Percentiles rank a stretch among this genome's conserved stretches.
Evolutionary conservation across 2,888 invertebrate genomes (phyloP).

Genomic region (Hofmannophila pseudospretella): DNA sequence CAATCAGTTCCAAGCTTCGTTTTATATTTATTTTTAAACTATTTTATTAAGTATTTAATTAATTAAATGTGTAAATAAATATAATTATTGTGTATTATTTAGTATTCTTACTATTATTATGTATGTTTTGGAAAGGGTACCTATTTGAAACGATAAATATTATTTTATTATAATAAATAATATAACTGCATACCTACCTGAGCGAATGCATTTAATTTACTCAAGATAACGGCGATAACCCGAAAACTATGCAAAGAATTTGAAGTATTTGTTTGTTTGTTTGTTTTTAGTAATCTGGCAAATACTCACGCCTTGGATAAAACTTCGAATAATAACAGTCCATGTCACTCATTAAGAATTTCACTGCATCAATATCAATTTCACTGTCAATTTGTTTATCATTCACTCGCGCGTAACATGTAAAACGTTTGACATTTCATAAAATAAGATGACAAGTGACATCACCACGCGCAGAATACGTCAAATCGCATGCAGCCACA

Average conservation of each 20-base stretch:
- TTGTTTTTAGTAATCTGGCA: slow-evolving; percentile 56
- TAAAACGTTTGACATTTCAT: slow-evolving; percentile 75
- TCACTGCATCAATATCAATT: slow-evolving; percentile 64
- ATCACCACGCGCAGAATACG: slow-evolving; percentile 76
- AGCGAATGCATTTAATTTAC: no score
- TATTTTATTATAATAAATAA: no score
- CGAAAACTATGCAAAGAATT: slow-evolving; percentile 33
- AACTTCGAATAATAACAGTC: slow-evolving; percentile 78
- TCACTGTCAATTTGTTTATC: slow-evolving; percentile 71
- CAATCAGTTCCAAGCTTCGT: no score
- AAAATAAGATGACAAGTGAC: slow-evolving; percentile 75
- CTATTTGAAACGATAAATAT: no score
- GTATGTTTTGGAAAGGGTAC: no score
- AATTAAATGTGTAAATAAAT: no score
- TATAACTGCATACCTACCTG: no score
- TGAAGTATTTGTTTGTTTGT: slow-evolving; percentile 67
- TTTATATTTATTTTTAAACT: no score
- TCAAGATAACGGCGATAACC: slow-evolving; percentile 1
- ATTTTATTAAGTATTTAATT: no score
- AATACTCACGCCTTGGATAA: slow-evolving; percentile 77
- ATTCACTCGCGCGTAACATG: slow-evolving; percentile 70
- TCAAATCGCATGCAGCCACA: slow-evolving; percentile 77
- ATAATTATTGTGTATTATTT: no score
- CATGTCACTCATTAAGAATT: slow-evolving; percentile 61
- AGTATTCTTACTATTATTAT: no score